Percentiles rank a stretch among this genome's conserved stretches.
Conservation (phyloP, 2,888 invertebrate genomes). For the Cyclophora albipunctata region DNA sequence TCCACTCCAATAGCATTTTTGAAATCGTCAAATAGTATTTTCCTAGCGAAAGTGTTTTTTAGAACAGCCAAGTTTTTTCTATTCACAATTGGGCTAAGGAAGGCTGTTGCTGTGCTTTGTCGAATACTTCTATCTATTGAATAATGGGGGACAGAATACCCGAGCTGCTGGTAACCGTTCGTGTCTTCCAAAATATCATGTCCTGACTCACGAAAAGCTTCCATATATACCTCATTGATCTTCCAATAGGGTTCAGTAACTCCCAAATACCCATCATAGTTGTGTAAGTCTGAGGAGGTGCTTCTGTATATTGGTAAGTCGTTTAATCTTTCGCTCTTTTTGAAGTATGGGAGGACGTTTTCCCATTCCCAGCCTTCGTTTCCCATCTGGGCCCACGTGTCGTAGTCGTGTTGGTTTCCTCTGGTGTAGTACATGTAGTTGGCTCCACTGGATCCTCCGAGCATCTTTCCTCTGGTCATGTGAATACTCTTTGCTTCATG, state of each 20-base stretch:
- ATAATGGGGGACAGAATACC: conserved; percentile 23
- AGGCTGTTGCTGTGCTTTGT: conserved; percentile 31
- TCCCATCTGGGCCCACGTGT: conserved; percentile 78
- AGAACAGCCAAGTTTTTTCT: conserved; percentile 29
- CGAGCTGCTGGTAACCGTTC: conserved; percentile 29
- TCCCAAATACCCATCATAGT: conserved; percentile 22
- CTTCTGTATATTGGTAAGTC: conserved; percentile 15
- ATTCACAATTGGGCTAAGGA: conserved; percentile 24
- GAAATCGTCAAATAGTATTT: conserved; percentile 23
- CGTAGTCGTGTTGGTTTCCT: conserved; percentile 77
- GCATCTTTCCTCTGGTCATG: conserved; percentile 76
- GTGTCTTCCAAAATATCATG: conserved; percentile 26
- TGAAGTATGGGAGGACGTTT: conserved; percentile 28
- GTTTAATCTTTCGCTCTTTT: conserved; percentile 26
- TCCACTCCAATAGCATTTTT: conserved; percentile 31
- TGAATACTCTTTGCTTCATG: conserved; percentile 22
- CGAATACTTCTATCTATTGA: conserved; percentile 24
- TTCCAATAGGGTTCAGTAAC: conserved; percentile 31
- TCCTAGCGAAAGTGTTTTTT: conserved; percentile 30
- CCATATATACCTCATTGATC: conserved; percentile 31
- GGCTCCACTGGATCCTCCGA: conserved; percentile 78
- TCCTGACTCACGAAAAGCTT: conserved; percentile 30
- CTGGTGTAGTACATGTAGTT: conserved; percentile 79
- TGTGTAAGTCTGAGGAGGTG: conserved; percentile 37
- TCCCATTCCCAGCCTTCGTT: conserved; percentile 52